Base-by-base conservation (phyloP, 1,140 invertebrate genomes). In the Sesamia nonagrioides region DNA sequence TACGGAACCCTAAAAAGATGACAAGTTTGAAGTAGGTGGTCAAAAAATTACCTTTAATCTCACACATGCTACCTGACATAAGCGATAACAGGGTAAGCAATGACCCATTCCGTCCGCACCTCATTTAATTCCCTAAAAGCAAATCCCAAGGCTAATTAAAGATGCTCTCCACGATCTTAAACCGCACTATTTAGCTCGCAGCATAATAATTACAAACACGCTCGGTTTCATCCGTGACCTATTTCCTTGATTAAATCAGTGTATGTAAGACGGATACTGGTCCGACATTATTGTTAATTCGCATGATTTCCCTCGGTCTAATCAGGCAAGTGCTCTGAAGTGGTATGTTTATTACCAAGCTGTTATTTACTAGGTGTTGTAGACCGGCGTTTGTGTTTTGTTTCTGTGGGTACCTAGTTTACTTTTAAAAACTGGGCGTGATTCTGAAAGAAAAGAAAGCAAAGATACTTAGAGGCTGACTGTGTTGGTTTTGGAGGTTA, bases 241-340 rank as follows among this genome's bases (percentile, higher is more conserved):
- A 84, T 42, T 82, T 77, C 66, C 42, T 37, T 76, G 68, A 76
- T 77, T 83, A 84, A 78, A 81, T 82, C 81, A 79, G 77, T 54
- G 71, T 79, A 77, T 78, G 81, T 75, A 77, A 73, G 71, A 76
- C 73, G 75, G 77, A 82, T 72, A 18, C 58, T 79, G 71, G 79
- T 66, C 66, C 42, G 42, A 17, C 76, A 78, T 84, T 84, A 80
- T 75, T 48, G 81, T 83, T 86, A 86, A 86, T 85, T 86, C 79
- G 78, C 74, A 86, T 86, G 84, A 84, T 83, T 86, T 78, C 50
- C 77, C 79, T 17, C 72, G 60, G 69, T 78, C 81, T 81, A 84
- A 86, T 86, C 83, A 86, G 81, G 27, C 81, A 63, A 85, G 79
- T 80, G 81, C 82, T 80, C 58, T 75, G 61, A 77, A 78, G 66